A percentile compares a stretch with the other conserved stretches of the same genome.
Evolutionary conservation across 1,140 invertebrate species (phyloP).

Genomic region (Saxidomus purpurata): DNA sequence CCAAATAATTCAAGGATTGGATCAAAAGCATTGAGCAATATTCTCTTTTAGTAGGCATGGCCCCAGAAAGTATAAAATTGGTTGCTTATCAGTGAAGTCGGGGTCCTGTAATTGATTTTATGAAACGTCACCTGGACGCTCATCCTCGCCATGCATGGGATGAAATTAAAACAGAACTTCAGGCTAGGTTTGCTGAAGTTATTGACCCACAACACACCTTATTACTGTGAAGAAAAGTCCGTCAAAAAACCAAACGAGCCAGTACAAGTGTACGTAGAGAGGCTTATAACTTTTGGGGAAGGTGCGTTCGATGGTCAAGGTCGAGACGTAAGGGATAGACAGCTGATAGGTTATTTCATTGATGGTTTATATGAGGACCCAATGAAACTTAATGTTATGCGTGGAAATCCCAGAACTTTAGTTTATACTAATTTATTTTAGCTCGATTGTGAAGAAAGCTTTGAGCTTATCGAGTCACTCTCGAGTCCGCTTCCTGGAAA

Average conservation of each 20-base stretch:
- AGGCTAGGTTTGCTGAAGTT: conserved; percentile 47
- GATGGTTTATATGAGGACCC: conserved; percentile 48
- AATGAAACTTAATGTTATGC: conserved; percentile 61
- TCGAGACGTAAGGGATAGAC: background rate
- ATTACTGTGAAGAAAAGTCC: conserved; percentile 21
- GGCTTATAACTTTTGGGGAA: conserved; percentile 34
- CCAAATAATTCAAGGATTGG: conserved; percentile 35
- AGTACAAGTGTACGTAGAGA: conserved; percentile 57
- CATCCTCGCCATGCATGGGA: conserved; percentile 18
- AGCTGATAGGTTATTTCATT: conserved; percentile 53
- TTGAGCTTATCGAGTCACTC: too few relatives aligned
- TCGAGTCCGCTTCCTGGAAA: too few relatives aligned
- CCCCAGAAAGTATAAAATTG: conserved; percentile 16
- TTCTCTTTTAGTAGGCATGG: background rate
- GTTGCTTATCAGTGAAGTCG: conserved; percentile 47
- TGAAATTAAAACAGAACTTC: conserved; percentile 25
- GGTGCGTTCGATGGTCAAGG: conserved; percentile 38
- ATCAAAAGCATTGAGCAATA: conserved; percentile 47
- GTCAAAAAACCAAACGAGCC: conserved; percentile 35
- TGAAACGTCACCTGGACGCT: conserved; percentile 6
- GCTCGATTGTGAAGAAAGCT: too few relatives aligned
- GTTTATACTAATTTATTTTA: too few relatives aligned
- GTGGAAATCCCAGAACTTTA: too few relatives aligned
- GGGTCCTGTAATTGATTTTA: conserved; percentile 55
- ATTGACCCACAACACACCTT: conserved; percentile 60